Conservation (phyloP, 2,888 invertebrate genomes). For the Ennomos fuscantarius region DNA sequence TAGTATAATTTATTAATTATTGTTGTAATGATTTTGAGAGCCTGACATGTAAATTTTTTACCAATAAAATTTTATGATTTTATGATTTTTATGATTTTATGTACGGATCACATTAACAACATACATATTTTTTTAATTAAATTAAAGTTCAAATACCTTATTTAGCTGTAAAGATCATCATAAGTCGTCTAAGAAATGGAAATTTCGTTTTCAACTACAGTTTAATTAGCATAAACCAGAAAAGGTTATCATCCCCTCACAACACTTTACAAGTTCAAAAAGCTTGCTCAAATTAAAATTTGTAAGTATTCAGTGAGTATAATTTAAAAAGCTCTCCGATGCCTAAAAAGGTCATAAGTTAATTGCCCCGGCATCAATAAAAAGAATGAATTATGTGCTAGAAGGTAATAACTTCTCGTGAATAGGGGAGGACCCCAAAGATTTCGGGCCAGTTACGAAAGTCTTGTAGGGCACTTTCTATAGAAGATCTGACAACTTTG, state of each 20-base stretch:
- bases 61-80: too few relatives aligned
- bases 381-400: conserved; percentile 63
- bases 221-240: too few relatives aligned
- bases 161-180: too few relatives aligned
- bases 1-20: too few relatives aligned
- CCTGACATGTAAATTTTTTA: too few relatives aligned
- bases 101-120: too few relatives aligned
- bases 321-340: conserved; percentile 36
- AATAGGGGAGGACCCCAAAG: conserved; percentile 37
- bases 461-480: conserved; percentile 13
- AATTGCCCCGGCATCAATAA: conserved; percentile 67
- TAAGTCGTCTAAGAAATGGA: too few relatives aligned
- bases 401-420: conserved; percentile 40
- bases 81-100: too few relatives aligned
- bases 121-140: too few relatives aligned
- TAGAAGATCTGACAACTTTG: conserved; percentile 7
- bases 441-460: conserved; percentile 12
- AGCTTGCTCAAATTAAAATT: conserved; percentile 31
- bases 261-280: conserved; percentile 15
- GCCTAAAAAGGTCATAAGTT: conserved; percentile 52
- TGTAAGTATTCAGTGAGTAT: conserved; percentile 34
- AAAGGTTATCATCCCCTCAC: conserved; percentile 6
- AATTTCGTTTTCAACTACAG: too few relatives aligned
- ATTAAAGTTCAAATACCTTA: too few relatives aligned
- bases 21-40: too few relatives aligned